Conservation (phyloP, 2,888 invertebrate genomes). For the Heliconius hortense region DNA sequence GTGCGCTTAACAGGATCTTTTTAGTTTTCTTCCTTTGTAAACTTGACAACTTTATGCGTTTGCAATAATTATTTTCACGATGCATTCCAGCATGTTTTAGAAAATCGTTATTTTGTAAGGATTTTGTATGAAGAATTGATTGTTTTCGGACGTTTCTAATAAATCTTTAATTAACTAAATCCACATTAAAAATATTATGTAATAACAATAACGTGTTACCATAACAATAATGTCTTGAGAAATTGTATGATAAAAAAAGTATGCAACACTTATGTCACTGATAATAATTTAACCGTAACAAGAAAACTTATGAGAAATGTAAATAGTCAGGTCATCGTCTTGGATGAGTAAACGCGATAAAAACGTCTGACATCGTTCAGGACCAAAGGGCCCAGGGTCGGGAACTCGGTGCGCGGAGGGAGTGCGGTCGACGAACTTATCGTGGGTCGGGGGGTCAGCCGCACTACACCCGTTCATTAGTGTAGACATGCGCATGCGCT, state of each 20-base stretch:
- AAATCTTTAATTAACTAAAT: background rate
- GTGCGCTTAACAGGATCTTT: slow-evolving; percentile 56
- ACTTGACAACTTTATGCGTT: background rate
- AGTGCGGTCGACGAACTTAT: slow-evolving; percentile 72
- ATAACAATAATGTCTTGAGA: background rate
- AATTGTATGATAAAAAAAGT: background rate
- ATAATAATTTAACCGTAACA: slow-evolving; percentile 21
- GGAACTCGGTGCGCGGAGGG: slow-evolving; percentile 59
- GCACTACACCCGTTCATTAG: slow-evolving; percentile 76
- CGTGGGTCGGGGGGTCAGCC: slow-evolving; percentile 80
- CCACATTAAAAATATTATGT: background rate
- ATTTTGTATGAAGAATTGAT: background rate
- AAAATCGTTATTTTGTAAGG: background rate
- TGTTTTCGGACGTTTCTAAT: background rate
- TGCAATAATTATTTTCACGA: slow-evolving; percentile 1
- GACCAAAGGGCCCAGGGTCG: slow-evolving; percentile 46
- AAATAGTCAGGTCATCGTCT: slow-evolving; percentile 54
- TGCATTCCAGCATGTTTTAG: background rate
- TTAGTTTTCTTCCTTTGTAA: slow-evolving; percentile 47
- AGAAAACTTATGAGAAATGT: slow-evolving; percentile 49
- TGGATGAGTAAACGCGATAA: slow-evolving; percentile 60
- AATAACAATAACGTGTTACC: slow-evolving; percentile 7
- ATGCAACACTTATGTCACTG: slow-evolving; percentile 13
- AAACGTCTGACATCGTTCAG: slow-evolving; percentile 61
- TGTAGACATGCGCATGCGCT: slow-evolving; percentile 63